A percentile compares a stretch with the other conserved stretches of the same genome.
Conservation (phyloP, 2,113 vertebrate species). For the Gobiocypris rarus region DNA sequence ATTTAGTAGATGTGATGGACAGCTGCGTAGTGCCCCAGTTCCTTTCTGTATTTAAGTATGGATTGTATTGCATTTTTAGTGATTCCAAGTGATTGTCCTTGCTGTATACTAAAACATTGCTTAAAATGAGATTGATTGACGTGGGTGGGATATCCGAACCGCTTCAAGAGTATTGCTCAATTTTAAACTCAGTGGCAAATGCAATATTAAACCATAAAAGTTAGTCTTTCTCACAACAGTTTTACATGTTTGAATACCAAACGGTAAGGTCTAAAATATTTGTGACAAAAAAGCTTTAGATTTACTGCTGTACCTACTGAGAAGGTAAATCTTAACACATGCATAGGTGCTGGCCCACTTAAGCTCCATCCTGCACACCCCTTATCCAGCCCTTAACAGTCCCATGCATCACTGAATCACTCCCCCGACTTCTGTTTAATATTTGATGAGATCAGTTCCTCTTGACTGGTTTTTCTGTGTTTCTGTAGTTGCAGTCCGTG, state of each 20-base stretch:
- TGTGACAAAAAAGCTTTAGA: neutral
- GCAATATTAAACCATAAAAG: neutral
- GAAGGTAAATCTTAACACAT: conserved; percentile 22
- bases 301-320: neutral
- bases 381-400: conserved; percentile 52
- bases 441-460: conserved; percentile 82
- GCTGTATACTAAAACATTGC: neutral
- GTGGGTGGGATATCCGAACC: neutral
- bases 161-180: neutral
- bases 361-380: conserved; percentile 10
- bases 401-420: conserved; percentile 60
- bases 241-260: neutral
- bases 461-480: conserved; percentile 65
- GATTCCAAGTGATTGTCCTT: conserved; percentile 44
- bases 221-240: neutral
- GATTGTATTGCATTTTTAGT: conserved; percentile 45
- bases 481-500: conserved; percentile 23
- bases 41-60: conserved; percentile 60
- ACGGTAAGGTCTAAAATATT: neutral
- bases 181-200: neutral
- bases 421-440: conserved; percentile 72
- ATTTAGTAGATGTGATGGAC: conserved; percentile 70
- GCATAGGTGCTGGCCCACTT: conserved; percentile 17
- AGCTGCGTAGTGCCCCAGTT: conserved; percentile 57
- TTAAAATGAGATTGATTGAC: neutral